Base-by-base conservation (phyloP, 2,113 vertebrate genomes). In the Chaenogobius annularis region DNA sequence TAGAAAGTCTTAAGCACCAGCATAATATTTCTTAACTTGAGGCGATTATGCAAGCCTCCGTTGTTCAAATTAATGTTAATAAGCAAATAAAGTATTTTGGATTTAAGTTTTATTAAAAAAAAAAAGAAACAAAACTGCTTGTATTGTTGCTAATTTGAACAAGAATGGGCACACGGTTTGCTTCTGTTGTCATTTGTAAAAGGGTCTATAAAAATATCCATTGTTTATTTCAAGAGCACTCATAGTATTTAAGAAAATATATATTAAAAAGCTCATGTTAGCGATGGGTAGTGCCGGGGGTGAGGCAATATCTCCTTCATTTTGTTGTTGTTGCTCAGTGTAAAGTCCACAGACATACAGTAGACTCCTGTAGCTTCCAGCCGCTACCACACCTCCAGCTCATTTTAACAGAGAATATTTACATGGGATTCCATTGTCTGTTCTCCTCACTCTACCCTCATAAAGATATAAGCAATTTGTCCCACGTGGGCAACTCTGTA, bases 401-500 rank as follows among this genome's bases (percentile, higher is more conserved):
- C 83, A 86, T 89, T 80, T 23, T 74, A 75, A 87, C 85, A 64
- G 78, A 87, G 73, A 82, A 75, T 89, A 78, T 89, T 84, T 69
- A 85, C 84, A 87, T 89, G 88, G 82, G 83, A 84, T 91, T 89
- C 79, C 74, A 83, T 91, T 88, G 95, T 94, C 83, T 81, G 89
- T 90, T 89, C 78, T 87, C 86, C 85, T 85, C 88, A 86, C 87
- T 92, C 84, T 91, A 90, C 88, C 88, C 93, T 95, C 93, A 90
- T 93, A 93, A 93, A 87, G 88, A 94, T 93, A 93, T 90, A 95
- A 93, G 91, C 94, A 94, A 91, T 94, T 93, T 92, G 80, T 79
- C 93, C 94, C 93, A 66, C 80, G 93, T 87, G 94, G 93, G 93
- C 92, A 94, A 93, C 90, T 92, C 92, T 94, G 94, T 93, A 94